These are phyloP conservation scores for Halesus radiatus DNA, from an alignment of 1,140 invertebrate genomes.

Conservation along the genomic window DNA sequence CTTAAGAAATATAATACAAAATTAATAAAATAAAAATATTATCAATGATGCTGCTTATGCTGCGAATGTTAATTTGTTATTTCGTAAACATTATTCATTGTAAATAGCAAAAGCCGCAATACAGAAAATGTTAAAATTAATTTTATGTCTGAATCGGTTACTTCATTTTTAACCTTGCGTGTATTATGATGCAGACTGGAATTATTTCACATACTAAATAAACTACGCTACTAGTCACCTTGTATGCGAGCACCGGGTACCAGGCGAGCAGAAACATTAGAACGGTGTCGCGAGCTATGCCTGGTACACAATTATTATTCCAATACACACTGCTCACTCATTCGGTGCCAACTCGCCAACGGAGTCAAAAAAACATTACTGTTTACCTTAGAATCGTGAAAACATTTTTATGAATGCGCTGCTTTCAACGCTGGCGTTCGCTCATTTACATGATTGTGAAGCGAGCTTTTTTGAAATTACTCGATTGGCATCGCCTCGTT, in stretches of 20 bases:
- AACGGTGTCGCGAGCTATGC: conserved; percentile 4
- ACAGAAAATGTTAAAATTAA: too few species aligned
- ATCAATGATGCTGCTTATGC: too few species aligned
- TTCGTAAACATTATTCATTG: too few species aligned
- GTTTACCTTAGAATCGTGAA: not conserved
- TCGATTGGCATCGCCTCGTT: conserved; percentile 31
- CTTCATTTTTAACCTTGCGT: not conserved
- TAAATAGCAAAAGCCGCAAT: too few species aligned
- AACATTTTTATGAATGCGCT: not conserved
- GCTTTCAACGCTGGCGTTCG: not conserved
- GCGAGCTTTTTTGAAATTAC: not conserved
- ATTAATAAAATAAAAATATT: too few species aligned
- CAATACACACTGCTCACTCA: not conserved
- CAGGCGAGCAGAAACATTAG: conserved; percentile 20
- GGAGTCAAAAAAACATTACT: not conserved
- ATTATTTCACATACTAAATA: conserved; percentile 27
- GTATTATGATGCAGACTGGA: not conserved
- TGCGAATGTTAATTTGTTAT: too few species aligned
- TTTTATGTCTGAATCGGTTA: not conserved
- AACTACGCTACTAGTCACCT: conserved; percentile 11
- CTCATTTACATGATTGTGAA: not conserved
- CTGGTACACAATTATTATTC: conserved; percentile 16
- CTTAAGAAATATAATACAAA: too few species aligned
- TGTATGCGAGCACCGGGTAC: conserved; percentile 27
- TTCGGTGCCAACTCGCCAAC: not conserved